phyloP scores from a whole-genome alignment of 1,140 invertebrate species.

The Trichonephila clavata region DNA sequence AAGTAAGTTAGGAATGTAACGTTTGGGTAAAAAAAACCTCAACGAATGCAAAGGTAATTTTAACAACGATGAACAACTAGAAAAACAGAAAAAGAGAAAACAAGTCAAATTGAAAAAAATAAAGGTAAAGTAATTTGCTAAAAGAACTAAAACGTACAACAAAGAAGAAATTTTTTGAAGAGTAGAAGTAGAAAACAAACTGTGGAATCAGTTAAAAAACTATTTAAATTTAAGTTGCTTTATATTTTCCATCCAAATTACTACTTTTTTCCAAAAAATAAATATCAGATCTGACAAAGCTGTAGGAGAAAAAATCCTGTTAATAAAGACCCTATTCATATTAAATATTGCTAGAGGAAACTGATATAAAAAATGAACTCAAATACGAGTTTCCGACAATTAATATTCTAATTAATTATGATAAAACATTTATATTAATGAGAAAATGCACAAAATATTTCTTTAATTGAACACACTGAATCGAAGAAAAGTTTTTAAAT shows the following conservation, averaged over 20 bases:
- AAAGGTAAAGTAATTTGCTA: conserved; percentile 33
- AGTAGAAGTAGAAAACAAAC: conserved; percentile 25
- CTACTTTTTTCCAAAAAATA: neutral
- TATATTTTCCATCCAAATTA: conserved; percentile 16
- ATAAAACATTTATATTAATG: conserved; percentile 15
- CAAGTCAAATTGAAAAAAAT: conserved; percentile 44
- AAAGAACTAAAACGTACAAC: neutral
- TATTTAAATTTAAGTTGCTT: conserved; percentile 40
- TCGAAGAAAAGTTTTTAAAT: neutral
- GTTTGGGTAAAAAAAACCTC: conserved; percentile 36
- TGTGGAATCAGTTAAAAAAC: conserved; percentile 52
- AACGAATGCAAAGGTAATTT: conserved; percentile 53
- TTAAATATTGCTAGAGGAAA: neutral
- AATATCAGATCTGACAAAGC: neutral
- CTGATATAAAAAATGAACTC: neutral
- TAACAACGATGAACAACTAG: conserved; percentile 53
- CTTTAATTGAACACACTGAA: neutral
- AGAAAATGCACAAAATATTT: neutral
- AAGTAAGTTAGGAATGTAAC: conserved; percentile 36
- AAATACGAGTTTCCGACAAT: neutral
- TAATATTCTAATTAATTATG: conserved; percentile 33
- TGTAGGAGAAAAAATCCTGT: neutral
- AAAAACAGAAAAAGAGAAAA: conserved; percentile 12
- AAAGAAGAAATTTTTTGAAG: neutral
- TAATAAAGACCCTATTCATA: neutral